Percentiles rank a stretch among this genome's conserved stretches.
These are phyloP conservation scores for Crossaster papposus DNA, from an alignment of 53 echinoderm and acorn worm genomes.

Conservation along the genomic window DNA sequence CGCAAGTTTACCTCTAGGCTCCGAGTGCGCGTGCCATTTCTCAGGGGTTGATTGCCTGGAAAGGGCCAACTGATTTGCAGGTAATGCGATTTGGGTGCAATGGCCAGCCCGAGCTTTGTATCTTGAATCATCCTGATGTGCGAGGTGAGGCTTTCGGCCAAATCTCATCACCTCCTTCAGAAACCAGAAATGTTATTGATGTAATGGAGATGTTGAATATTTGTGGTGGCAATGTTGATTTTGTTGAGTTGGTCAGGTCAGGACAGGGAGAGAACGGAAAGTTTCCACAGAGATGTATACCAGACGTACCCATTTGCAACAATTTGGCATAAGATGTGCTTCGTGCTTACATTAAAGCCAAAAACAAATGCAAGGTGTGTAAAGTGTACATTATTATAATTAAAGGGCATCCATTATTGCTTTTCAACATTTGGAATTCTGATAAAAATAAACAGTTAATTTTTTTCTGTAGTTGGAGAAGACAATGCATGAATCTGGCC, in stretches of 20 bases:
- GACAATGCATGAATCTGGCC: no score
- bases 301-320: not conserved
- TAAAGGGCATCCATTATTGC: no score
- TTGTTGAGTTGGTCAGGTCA: conserved; percentile 15
- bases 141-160: not conserved
- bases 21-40: not conserved
- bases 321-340: conserved; percentile 10
- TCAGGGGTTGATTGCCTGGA: not conserved
- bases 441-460: no score
- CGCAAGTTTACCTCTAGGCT: not conserved
- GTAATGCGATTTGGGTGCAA: not conserved
- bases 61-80: not conserved
- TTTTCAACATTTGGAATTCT: no score
- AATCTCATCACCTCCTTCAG: not conserved
- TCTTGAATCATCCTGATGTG: not conserved
- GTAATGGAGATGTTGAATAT: not conserved
- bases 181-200: not conserved
- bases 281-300: conserved; percentile 22
- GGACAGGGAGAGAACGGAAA: not conserved
- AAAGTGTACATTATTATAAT: no score
- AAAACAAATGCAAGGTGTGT: conserved; percentile 24
- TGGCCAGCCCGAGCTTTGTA: not conserved
- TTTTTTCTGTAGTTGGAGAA: no score
- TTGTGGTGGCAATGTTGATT: conserved; percentile 19
- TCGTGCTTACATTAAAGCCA: not conserved